phyloP scores from a whole-genome alignment of 2,888 invertebrate genomes.

The Cantharis rufa region DNA sequence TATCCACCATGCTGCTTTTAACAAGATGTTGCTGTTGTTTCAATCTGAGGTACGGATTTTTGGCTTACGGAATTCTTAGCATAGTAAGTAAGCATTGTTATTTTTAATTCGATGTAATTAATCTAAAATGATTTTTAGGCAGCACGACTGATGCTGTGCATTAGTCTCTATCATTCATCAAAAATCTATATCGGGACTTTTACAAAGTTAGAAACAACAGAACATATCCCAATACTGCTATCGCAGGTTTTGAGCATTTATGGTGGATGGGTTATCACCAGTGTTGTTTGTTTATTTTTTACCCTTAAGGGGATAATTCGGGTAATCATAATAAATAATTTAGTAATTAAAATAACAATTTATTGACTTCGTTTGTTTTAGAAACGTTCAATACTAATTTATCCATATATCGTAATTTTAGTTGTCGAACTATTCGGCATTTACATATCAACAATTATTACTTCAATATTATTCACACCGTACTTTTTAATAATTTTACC shows the following conservation, averaged over 20 bases:
- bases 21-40: constrained; percentile 2
- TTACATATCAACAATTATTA: not conserved
- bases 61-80: not conserved
- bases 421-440: not conserved
- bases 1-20: not conserved
- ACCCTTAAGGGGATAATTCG: not conserved
- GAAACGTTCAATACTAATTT: constrained; percentile 10
- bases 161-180: not conserved
- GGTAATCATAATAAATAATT: not conserved
- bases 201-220: not conserved
- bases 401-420: constrained; percentile 6
- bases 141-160: not conserved
- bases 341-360: too few species aligned
- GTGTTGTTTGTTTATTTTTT: not conserved
- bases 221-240: not conserved
- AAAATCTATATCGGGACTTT: not conserved
- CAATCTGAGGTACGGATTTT: not conserved
- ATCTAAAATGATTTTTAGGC: not conserved
- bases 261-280: not conserved
- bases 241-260: not conserved
- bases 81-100: not conserved
- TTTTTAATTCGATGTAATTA: not conserved
- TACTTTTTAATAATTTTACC: not conserved
- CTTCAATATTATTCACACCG: not conserved
- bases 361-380: not conserved